A percentile compares a stretch with the other conserved stretches of the same genome.
Evolutionary conservation across 2,113 vertebrate species (phyloP).

Genomic region (Elanoides forficatus): DNA sequence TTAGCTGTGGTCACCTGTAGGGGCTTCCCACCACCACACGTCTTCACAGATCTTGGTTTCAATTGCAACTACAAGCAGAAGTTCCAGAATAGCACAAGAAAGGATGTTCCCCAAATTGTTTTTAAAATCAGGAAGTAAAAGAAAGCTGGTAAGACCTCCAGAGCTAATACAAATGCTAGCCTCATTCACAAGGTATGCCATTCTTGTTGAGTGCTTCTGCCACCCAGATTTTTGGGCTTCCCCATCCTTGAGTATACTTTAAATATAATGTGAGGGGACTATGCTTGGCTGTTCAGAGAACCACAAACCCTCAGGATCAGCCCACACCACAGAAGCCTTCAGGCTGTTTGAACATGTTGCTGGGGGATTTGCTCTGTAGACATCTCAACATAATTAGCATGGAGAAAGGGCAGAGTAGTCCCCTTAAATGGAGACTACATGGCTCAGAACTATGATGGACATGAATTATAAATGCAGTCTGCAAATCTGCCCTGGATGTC

Average conservation of each 20-base stretch:
- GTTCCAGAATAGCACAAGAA: constrained; percentile 24
- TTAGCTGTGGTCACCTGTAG: not conserved
- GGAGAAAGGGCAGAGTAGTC: not conserved
- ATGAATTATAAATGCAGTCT: not conserved
- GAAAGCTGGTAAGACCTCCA: not conserved
- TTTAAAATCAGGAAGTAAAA: constrained; percentile 23
- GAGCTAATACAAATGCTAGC: not conserved
- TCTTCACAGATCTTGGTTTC: constrained; percentile 24
- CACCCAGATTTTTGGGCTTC: not conserved
- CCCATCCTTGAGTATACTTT: not conserved
- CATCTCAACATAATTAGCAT: not conserved
- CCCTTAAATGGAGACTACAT: not conserved
- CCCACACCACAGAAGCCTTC: not conserved
- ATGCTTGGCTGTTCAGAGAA: not conserved
- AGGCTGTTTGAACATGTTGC: not conserved
- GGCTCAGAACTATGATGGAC: not conserved
- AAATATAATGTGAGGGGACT: not conserved
- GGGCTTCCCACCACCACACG: not conserved
- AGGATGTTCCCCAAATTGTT: not conserved
- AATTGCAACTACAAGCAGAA: constrained; percentile 23
- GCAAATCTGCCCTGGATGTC: not conserved
- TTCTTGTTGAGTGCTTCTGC: not conserved
- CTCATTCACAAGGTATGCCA: not conserved
- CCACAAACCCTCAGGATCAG: not conserved
- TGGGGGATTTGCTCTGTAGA: not conserved